Evolutionary conservation across 2,888 invertebrate genomes (phyloP).

Genomic region (Pecten maximus): DNA sequence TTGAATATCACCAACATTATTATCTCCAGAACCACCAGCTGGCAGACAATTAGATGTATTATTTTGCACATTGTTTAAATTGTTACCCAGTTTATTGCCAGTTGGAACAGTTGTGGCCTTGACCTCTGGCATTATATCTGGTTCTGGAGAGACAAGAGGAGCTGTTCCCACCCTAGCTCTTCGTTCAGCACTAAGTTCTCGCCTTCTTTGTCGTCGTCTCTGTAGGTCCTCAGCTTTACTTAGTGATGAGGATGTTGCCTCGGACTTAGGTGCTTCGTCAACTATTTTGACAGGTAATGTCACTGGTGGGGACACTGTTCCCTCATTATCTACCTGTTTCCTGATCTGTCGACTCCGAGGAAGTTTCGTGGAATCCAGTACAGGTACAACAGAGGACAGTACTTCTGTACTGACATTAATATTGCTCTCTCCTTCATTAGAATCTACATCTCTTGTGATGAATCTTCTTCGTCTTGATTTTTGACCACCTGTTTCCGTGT

Average conservation of each 20-base stretch:
- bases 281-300: constrained; percentile 17
- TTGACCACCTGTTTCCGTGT: constrained; percentile 27
- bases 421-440: neutral
- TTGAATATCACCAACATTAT: neutral
- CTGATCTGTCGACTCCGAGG: neutral
- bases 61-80: neutral
- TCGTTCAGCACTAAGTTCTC: constrained; percentile 18
- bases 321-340: constrained; percentile 16
- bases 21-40: neutral
- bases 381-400: neutral
- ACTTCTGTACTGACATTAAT: constrained; percentile 37
- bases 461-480: constrained; percentile 44
- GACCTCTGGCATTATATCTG: constrained; percentile 9
- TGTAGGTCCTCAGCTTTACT: constrained; percentile 27
- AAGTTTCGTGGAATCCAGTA: constrained; percentile 24
- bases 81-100: constrained; percentile 23
- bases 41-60: neutral
- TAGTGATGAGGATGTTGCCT: neutral
- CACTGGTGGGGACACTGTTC: constrained; percentile 28
- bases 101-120: neutral
- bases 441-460: constrained; percentile 50
- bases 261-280: neutral
- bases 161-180: neutral
- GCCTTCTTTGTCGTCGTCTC: neutral
- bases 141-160: neutral